Base-by-base conservation (phyloP, 1,140 invertebrate species). In the Lepidurus couesii region DNA sequence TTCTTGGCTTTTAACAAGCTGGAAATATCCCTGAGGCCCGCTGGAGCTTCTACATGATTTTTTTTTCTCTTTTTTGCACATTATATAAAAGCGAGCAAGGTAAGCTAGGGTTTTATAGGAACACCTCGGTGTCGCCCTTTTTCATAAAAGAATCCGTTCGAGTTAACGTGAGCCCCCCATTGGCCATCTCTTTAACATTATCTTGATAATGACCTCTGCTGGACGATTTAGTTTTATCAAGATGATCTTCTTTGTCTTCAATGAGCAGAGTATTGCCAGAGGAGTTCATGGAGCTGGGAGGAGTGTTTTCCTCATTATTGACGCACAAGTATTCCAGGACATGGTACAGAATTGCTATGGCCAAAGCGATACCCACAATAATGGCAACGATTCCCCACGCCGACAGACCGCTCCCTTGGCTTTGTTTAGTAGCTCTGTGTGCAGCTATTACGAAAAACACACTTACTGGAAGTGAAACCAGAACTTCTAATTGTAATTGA, bases 171-270 rank as follows among this genome's bases (percentile, higher is more conserved):
- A 65, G 13, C 13, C 53, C 53, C 1, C 53, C 53, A 65, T 65
- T 65, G 53, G 53, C 53, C 53, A 65, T 65, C 13, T n/a, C 53
- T 21, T 65, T 65, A n/a, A 65, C 53, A 21, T 65, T 65, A n/a
- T 65, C 53, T 65, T 65, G 53, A 65, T 65, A 65, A 65, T 65
- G 53, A 16, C 53, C 53, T 21, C 21, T 65, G 16, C 21, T 13
- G 21, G 53, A 16, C n/a, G 13, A 65, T 21, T 65, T 65, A 16
- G 53, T n/a, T 65, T 65, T 65, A 7, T 21, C 53, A 7, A 65
- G 8, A 21, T 65, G 8, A 21, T 65, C 53, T 65, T 65, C 53
- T 65, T 65, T 65, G 53, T 65, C 53, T 65, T 65, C 53, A 7
- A 65, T 65, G 16, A 65, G 21, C 21, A 65, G 21, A 7, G 53